Conservation (phyloP, 2,888 invertebrate species). For the Lycia hirtaria region DNA sequence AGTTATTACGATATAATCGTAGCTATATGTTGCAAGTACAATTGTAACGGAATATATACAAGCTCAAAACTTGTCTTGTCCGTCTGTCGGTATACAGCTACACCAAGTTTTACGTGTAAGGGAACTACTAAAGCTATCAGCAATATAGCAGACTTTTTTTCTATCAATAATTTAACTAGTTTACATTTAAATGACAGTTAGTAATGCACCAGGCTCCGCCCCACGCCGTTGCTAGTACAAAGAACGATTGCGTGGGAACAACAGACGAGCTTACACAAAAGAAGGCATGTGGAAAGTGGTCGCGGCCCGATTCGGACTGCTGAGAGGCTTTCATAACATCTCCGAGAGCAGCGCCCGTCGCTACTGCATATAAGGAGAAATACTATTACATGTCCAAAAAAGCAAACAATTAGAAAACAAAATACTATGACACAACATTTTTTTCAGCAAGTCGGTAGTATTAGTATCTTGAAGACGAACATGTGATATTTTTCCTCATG, state of each 20-base stretch:
- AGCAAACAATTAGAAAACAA: not conserved
- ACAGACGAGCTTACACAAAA: slow-evolving; percentile 60
- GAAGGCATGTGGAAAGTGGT: slow-evolving; percentile 49
- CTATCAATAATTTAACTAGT: too few species aligned
- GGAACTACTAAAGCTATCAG: too few species aligned
- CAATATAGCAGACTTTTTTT: too few species aligned
- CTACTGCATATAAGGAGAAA: slow-evolving; percentile 8
- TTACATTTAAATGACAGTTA: not conserved
- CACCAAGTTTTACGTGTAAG: too few species aligned
- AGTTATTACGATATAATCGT: slow-evolving; percentile 1
- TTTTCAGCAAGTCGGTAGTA: not conserved
- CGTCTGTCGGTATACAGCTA: too few species aligned
- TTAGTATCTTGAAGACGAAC: too few species aligned
- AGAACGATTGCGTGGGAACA: slow-evolving; percentile 75
- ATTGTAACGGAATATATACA: not conserved
- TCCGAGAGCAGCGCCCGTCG: slow-evolving; percentile 36
- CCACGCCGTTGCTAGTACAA: slow-evolving; percentile 44
- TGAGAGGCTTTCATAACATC: slow-evolving; percentile 53
- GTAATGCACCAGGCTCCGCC: slow-evolving; percentile 35
- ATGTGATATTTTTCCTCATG: too few species aligned
- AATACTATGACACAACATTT: not conserved
- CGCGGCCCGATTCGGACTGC: slow-evolving; percentile 46
- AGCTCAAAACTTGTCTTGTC: too few species aligned
- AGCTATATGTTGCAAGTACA: not conserved
- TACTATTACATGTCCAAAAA: not conserved